These are phyloP conservation scores for Xestia c-nigrum DNA, from an alignment of 2,888 invertebrate genomes.

Conservation along the genomic window DNA sequence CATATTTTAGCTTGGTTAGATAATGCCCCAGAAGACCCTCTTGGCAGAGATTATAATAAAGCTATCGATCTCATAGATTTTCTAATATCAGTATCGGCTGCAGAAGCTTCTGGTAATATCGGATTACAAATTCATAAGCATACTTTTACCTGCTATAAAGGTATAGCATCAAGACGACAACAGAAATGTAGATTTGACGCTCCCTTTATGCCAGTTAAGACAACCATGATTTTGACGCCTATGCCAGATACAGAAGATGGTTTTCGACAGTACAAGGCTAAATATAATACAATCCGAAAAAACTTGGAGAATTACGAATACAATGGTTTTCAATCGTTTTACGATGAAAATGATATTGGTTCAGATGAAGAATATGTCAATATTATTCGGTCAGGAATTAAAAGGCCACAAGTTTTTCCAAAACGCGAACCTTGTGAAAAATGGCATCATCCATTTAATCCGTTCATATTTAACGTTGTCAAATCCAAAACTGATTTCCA, in stretches of 20 bases:
- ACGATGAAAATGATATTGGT: constrained; percentile 63
- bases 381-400: constrained; percentile 57
- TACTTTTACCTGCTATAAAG: constrained; percentile 10
- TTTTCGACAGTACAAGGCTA: constrained; percentile 41
- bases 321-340: constrained; percentile 59
- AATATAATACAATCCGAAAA: constrained; percentile 40
- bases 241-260: constrained; percentile 25
- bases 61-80: constrained; percentile 12
- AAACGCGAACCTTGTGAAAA: constrained; percentile 68
- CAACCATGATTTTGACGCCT: constrained; percentile 17
- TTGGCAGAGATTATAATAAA: constrained; percentile 4
- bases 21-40: constrained; percentile 5
- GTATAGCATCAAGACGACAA: constrained; percentile 3
- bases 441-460: constrained; percentile 76
- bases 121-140: constrained; percentile 8
- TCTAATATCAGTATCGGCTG: constrained; percentile 13
- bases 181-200: constrained; percentile 7
- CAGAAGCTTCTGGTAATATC: constrained; percentile 9
- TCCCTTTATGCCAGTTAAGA: constrained; percentile 29
- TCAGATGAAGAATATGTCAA: constrained; percentile 61
- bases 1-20: constrained; percentile 10
- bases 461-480: constrained; percentile 70
- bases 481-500: constrained; percentile 75
- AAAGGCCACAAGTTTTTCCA: constrained; percentile 64
- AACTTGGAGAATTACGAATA: constrained; percentile 67